Base-by-base conservation (phyloP, 2,113 vertebrate genomes). In the Eleginops maclovinus region DNA sequence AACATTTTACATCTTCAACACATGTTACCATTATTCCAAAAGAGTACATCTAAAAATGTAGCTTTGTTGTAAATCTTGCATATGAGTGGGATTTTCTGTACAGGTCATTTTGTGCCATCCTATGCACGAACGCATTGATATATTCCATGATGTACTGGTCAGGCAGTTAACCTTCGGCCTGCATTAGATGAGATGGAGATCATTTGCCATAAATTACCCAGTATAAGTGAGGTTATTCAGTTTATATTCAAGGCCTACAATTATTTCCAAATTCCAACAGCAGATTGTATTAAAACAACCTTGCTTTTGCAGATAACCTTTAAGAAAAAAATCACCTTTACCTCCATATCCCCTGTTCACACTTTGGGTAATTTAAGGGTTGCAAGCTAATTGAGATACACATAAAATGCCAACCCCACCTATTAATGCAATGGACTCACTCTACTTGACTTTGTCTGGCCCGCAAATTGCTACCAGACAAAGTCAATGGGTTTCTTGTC, bases 1-100 rank as follows among this genome's bases (percentile, higher is more conserved):
- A 78, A 70, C 62, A 46, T 72, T 74, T 85, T 55, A 77, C 56
- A 62, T 56, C 50, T 79, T 68, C 46, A 60, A 49, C 77, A 84
- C 22, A 59, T 88, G 87, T 79, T 75, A 46, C 62, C 55, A 67
- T 14, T 77, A 11, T 16, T 13, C 68, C 73, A 62, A 53, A 49
- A 28, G 54, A n/a, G 22, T 16, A 56, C 70, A 49, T 71, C 11
- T 28, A n/a, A 69, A 62, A 22, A 66, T 54, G 4, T 36, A 13
- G 50, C 47, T 60, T 5, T 31, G 56, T 31, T 72, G 41, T 21
- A 40, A 59, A 59, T 47, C 41, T 55, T 58, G 51, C 56, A 53
- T 47, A 24, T 17, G 47, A 49, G 40, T 13, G 1, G 3, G 21
- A 65, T 47, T 21, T 60, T 47, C 47, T 28, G 5, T 17, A 0